A percentile compares a stretch with the other conserved stretches of the same genome.
Conservation (phyloP, 2,888 invertebrate species). For the Oscheius sp. region DNA sequence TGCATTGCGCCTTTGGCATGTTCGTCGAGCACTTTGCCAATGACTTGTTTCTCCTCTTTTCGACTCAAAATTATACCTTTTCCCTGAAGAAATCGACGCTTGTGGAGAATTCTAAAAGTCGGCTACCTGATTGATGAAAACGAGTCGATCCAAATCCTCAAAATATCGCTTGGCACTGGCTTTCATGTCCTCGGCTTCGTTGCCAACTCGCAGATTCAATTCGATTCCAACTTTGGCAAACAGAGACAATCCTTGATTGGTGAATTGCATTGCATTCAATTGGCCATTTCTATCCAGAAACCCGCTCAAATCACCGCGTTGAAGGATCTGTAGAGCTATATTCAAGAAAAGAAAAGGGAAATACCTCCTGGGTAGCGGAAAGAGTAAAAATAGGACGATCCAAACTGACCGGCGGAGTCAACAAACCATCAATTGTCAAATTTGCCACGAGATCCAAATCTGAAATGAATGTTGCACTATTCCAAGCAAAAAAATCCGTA, state of each 20-base stretch:
- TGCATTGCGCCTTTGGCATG: conserved; percentile 48
- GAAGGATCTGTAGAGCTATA: conserved; percentile 16
- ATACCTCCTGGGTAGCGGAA: conserved; percentile 29
- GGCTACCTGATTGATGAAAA: conserved; percentile 45
- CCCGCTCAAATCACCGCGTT: conserved; percentile 19
- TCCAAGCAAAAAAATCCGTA: no score
- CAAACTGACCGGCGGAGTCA: conserved; percentile 34
- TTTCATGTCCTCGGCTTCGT: conserved; percentile 51
- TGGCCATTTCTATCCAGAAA: conserved; percentile 35
- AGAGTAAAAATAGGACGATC: conserved; percentile 19
- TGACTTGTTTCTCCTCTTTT: conserved; percentile 41
- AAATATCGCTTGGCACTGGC: conserved; percentile 43
- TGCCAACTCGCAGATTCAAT: conserved; percentile 51
- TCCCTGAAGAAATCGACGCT: conserved; percentile 18
- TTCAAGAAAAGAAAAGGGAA: background rate
- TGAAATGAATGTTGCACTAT: no score
- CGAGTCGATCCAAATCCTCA: conserved; percentile 47
- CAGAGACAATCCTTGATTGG: conserved; percentile 36
- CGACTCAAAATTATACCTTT: conserved; percentile 30
- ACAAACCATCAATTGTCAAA: conserved; percentile 45
- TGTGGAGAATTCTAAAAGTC: background rate
- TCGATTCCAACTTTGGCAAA: conserved; percentile 48
- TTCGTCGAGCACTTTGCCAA: conserved; percentile 47
- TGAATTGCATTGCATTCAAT: conserved; percentile 35
- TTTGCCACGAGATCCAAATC: conserved; percentile 55